phyloP scores from a whole-genome alignment of 53 echinoderm and acorn worm genomes.

The Zoroaster sp. region DNA sequence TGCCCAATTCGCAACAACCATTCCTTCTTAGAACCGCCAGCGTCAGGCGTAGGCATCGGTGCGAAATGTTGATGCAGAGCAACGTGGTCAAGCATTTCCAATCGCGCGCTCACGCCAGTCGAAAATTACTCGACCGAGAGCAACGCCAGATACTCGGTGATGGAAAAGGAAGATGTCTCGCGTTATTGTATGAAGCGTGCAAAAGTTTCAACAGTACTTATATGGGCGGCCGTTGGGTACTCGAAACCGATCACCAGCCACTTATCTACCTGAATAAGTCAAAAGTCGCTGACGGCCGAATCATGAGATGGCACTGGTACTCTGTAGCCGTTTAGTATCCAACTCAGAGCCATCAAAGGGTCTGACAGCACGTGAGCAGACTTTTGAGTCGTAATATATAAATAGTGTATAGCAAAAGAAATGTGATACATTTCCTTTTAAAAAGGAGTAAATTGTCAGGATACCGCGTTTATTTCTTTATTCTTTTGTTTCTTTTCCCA shows the following conservation, averaged over 20 bases:
- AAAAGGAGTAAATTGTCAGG: neutral
- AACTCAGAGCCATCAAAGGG: slow-evolving; percentile 41
- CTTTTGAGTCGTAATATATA: slow-evolving; percentile 34
- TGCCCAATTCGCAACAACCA: slow-evolving; percentile 7
- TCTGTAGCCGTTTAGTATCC: slow-evolving; percentile 50
- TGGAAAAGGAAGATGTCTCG: slow-evolving; percentile 65
- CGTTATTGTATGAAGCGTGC: slow-evolving; percentile 59
- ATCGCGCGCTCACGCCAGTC: slow-evolving; percentile 66
- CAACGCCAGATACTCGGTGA: slow-evolving; percentile 46
- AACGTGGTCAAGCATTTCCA: slow-evolving; percentile 30
- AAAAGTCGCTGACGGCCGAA: slow-evolving; percentile 28
- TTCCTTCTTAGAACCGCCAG: slow-evolving; percentile 59
- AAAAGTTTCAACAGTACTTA: slow-evolving; percentile 56
- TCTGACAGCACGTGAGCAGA: slow-evolving; percentile 63
- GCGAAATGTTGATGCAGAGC: slow-evolving; percentile 68
- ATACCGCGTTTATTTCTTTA: neutral
- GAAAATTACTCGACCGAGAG: slow-evolving; percentile 44
- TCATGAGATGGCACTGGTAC: slow-evolving; percentile 66
- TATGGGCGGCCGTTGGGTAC: slow-evolving; percentile 43
- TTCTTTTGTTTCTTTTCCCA: too few species aligned
- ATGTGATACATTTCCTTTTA: slow-evolving; percentile 9
- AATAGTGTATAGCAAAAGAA: neutral
- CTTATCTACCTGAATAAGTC: slow-evolving; percentile 31
- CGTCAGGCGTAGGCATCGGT: slow-evolving; percentile 49
- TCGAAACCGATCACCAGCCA: slow-evolving; percentile 55